Percentiles rank a stretch among this genome's conserved stretches.
phyloP scores from a whole-genome alignment of 2,888 invertebrate genomes.

The Scaptomyza caliginosa region DNA sequence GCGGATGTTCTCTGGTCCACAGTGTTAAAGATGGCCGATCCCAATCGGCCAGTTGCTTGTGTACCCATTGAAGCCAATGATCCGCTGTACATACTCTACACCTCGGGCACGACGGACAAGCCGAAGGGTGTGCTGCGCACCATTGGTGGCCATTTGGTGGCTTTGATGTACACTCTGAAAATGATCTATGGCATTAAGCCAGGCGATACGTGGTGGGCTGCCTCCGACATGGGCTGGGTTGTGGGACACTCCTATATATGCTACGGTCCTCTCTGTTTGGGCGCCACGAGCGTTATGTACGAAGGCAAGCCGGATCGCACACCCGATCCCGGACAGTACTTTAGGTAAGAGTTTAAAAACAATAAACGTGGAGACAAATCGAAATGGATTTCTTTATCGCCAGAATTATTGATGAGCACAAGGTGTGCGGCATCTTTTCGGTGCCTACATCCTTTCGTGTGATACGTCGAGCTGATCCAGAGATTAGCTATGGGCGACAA shows the following conservation, averaged over 20 bases:
- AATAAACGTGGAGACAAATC: no score
- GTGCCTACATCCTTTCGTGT: constrained; percentile 95
- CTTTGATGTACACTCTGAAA: constrained; percentile 93
- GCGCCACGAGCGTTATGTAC: constrained; percentile 91
- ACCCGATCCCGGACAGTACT: constrained; percentile 96
- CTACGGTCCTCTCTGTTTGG: constrained; percentile 93
- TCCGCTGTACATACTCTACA: constrained; percentile 95
- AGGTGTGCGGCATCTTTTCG: constrained; percentile 93
- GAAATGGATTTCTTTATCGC: no score
- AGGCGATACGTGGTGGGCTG: constrained; percentile 96
- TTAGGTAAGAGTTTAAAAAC: constrained; percentile 89
- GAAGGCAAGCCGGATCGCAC: constrained; percentile 98
- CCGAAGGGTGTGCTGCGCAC: constrained; percentile 93
- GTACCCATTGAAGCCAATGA: constrained; percentile 95
- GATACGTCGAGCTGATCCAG: constrained; percentile 92
- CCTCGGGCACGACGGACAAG: constrained; percentile 93
- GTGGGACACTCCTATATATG: constrained; percentile 98
- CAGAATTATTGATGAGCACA: constrained; percentile 94
- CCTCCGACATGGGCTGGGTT: constrained; percentile 91
- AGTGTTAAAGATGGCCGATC: constrained; percentile 85
- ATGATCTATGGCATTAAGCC: constrained; percentile 91
- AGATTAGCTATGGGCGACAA: constrained; percentile 88
- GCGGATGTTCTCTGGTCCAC: constrained; percentile 92
- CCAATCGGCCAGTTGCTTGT: constrained; percentile 88
- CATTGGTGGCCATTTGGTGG: constrained; percentile 94